Evolutionary conservation across 2,113 vertebrate species (phyloP).

Genomic region (Nettapus auritus): DNA sequence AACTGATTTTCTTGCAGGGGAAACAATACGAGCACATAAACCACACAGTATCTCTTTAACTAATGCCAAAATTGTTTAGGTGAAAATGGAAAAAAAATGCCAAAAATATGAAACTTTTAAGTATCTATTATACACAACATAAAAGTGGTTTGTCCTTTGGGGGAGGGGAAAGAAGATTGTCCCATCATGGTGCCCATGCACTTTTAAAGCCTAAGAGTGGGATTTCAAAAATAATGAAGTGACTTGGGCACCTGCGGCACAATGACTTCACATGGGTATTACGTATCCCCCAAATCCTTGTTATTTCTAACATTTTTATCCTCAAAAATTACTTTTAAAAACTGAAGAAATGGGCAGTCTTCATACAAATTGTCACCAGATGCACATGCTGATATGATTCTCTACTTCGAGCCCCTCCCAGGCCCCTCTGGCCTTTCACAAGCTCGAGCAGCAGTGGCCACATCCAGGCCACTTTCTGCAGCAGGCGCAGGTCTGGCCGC

Average conservation of each 20-base stretch:
- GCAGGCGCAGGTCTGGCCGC: neutral
- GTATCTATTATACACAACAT: neutral
- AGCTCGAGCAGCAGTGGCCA: accelerated
- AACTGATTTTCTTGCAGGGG: neutral
- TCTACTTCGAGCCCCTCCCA: neutral
- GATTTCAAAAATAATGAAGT: neutral
- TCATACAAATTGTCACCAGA: neutral
- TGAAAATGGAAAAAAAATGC: neutral
- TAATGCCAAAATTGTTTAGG: neutral
- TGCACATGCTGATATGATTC: too few species aligned
- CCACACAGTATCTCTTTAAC: neutral
- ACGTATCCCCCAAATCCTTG: neutral
- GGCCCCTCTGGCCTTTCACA: neutral
- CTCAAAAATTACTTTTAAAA: neutral
- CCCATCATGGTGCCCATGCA: neutral
- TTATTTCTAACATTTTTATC: neutral
- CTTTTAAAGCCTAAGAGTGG: neutral
- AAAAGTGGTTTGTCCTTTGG: neutral
- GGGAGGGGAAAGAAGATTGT: neutral
- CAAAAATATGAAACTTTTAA: neutral
- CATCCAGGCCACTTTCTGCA: neutral
- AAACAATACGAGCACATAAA: neutral
- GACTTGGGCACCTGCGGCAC: neutral
- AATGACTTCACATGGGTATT: neutral
- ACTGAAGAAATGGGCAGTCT: neutral